These are phyloP conservation scores for Mareca penelope DNA, from an alignment of 2,797 vertebrate genomes.

Conservation along the genomic window DNA sequence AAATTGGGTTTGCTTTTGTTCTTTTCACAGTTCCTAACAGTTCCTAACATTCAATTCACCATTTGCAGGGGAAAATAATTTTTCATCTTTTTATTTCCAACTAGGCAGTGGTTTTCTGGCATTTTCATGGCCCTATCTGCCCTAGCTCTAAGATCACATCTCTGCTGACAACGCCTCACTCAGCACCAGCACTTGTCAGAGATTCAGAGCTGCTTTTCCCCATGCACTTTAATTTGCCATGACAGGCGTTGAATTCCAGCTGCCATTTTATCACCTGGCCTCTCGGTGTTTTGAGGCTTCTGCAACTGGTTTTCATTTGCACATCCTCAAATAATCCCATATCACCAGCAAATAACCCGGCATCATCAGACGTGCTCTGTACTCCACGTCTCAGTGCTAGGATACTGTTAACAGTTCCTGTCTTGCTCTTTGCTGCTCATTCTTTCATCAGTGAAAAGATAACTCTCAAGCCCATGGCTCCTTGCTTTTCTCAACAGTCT, in stretches of 20 bases:
- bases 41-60: not conserved
- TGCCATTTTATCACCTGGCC: not conserved
- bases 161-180: not conserved
- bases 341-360: not conserved
- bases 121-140: not conserved
- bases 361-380: not conserved
- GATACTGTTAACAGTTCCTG: not conserved
- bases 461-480: not conserved
- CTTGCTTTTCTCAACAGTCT: not conserved
- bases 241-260: not conserved
- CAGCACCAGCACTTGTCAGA: not conserved
- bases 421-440: not conserved
- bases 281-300: not conserved
- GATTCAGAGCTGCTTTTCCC: not conserved
- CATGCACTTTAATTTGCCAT: not conserved
- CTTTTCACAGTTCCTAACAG: not conserved
- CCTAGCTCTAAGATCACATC: not conserved
- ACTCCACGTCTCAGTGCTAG: not conserved
- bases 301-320: not conserved
- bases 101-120: not conserved
- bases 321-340: not conserved
- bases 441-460: not conserved
- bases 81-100: not conserved
- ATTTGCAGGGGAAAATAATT: not conserved
- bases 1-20: not conserved